These are phyloP conservation scores for Siniperca obscura DNA, from an alignment of 2,797 vertebrate genomes.

Conservation along the genomic window DNA sequence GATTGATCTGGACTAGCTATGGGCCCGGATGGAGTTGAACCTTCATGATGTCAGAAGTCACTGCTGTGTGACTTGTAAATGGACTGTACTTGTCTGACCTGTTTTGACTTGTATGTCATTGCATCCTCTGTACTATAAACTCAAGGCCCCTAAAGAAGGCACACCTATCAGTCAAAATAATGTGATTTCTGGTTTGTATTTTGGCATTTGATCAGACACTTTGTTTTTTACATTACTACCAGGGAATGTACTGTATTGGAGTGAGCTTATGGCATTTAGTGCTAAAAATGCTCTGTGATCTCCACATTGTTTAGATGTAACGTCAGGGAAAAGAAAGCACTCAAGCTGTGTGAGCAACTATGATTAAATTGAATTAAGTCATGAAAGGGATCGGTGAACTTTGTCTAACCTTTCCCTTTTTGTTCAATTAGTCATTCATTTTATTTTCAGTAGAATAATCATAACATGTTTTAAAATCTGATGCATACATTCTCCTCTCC, in stretches of 20 bases:
- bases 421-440: conserved; percentile 10
- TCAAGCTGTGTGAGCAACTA: neutral
- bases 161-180: neutral
- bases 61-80: neutral
- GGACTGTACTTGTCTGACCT: too few relatives aligned
- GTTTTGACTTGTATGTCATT: neutral
- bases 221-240: neutral
- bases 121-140: neutral
- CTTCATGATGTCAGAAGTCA: neutral
- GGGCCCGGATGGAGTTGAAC: neutral
- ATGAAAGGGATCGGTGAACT: neutral
- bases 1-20: neutral
- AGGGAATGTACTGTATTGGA: neutral
- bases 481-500: neutral
- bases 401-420: neutral
- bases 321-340: neutral
- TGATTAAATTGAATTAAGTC: neutral
- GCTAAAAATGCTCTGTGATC: neutral
- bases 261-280: neutral
- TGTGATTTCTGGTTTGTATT: neutral
- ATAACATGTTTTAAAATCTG: neutral
- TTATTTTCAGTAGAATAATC: conserved; percentile 13
- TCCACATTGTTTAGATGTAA: neutral
- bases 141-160: neutral
- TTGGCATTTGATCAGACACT: neutral